phyloP scores from a whole-genome alignment of 2,888 invertebrate species.

The Pristionchus arcanus region DNA sequence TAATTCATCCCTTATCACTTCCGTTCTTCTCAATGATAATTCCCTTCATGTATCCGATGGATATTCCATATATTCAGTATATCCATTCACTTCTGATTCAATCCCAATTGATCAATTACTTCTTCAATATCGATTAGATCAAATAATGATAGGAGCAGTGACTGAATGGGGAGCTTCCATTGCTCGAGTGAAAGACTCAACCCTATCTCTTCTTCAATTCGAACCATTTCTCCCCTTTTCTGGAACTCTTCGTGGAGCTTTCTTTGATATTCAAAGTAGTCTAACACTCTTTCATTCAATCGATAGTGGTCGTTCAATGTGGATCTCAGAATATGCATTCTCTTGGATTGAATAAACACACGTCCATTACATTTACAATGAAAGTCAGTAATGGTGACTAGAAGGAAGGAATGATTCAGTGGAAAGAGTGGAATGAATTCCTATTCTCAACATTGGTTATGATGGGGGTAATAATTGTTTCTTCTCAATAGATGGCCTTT shows the following conservation, averaged over 20 bases:
- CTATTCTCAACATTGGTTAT: background rate
- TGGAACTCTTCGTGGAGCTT: background rate
- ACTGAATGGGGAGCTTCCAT: background rate
- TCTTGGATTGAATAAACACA: constrained; percentile 23
- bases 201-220: constrained; percentile 33
- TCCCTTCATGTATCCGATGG: constrained; percentile 17
- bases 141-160: constrained; percentile 14
- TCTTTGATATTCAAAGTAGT: constrained; percentile 40
- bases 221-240: background rate
- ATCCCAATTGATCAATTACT: constrained; percentile 17
- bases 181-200: background rate
- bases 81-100: background rate
- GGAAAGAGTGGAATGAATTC: background rate
- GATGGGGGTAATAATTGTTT: constrained; percentile 36
- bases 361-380: background rate
- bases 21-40: constrained; percentile 22
- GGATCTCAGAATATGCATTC: constrained; percentile 39
- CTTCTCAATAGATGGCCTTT: constrained; percentile 50
- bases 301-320: background rate
- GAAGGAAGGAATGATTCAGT: background rate
- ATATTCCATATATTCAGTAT: background rate
- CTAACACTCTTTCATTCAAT: constrained; percentile 9
- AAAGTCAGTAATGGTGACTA: background rate
- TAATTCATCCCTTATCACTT: background rate
- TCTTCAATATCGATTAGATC: background rate